Conservation (phyloP, 2,888 invertebrate genomes). For the Orchesella flavescens region DNA sequence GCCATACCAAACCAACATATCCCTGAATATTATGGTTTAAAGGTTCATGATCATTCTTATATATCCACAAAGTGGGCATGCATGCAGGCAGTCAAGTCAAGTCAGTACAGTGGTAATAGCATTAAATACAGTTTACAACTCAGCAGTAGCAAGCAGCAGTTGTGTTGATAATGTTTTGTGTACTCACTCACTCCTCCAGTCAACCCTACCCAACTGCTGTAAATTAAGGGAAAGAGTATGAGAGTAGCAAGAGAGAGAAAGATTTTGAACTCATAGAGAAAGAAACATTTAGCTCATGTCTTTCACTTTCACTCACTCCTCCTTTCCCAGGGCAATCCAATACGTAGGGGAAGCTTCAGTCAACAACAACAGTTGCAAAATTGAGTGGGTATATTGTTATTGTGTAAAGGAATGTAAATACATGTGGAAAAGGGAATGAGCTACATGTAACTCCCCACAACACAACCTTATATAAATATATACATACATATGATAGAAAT, state of each 20-base stretch:
- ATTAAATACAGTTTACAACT: too few species aligned
- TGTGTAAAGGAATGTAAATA: neutral
- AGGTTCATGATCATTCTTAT: too few species aligned
- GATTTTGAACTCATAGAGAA: neutral
- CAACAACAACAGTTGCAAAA: constrained; percentile 8
- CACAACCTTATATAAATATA: neutral
- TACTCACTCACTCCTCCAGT: too few species aligned
- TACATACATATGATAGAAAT: neutral
- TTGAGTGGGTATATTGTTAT: neutral
- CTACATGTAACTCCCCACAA: neutral
- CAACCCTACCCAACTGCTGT: neutral
- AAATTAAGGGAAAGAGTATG: constrained; percentile 9
- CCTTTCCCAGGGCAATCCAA: neutral
- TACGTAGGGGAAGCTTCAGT: neutral
- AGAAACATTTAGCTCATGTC: constrained; percentile 20
- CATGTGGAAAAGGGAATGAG: neutral
- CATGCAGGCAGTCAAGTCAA: too few species aligned
- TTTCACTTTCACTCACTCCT: neutral
- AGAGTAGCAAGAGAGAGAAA: neutral
- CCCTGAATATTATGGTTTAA: too few species aligned
- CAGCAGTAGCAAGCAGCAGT: too few species aligned
- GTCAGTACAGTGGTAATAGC: too few species aligned
- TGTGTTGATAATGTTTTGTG: too few species aligned
- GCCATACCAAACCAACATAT: too few species aligned
- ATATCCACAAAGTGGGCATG: too few species aligned